These are phyloP conservation scores for Meloe dianella DNA, from an alignment of 2,888 invertebrate genomes.

Conservation along the genomic window DNA sequence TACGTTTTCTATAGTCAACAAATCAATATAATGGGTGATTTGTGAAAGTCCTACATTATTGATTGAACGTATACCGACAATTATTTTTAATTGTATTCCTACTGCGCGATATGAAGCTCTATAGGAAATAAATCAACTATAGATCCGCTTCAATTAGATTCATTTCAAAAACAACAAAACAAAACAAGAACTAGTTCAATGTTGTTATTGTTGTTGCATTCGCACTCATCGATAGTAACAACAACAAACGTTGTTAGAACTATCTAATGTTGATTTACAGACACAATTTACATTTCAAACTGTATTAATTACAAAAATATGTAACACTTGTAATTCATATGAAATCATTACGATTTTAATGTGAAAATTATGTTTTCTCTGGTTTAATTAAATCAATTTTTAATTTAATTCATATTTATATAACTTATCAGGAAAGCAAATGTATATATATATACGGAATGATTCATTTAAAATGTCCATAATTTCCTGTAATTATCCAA, in stretches of 20 bases:
- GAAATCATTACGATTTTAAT: neutral
- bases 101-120: neutral
- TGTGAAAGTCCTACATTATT: constrained; percentile 1
- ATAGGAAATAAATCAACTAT: too few species aligned
- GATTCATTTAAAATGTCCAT: too few species aligned
- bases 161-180: neutral
- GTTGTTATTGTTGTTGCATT: too few species aligned
- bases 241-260: neutral
- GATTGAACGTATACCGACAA: neutral
- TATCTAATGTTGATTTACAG: neutral
- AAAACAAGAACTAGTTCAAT: neutral
- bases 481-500: too few species aligned
- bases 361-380: neutral
- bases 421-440: too few species aligned
- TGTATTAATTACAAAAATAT: neutral
- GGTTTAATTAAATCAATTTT: neutral
- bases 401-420: too few species aligned
- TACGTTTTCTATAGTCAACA: neutral
- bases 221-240: neutral
- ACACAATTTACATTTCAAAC: neutral
- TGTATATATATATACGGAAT: too few species aligned
- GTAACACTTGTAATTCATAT: neutral
- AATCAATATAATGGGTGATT: neutral
- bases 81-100: neutral
- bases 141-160: neutral